These are phyloP conservation scores for Melieria crassipennis DNA, from an alignment of 2,888 invertebrate species.

Conservation along the genomic window DNA sequence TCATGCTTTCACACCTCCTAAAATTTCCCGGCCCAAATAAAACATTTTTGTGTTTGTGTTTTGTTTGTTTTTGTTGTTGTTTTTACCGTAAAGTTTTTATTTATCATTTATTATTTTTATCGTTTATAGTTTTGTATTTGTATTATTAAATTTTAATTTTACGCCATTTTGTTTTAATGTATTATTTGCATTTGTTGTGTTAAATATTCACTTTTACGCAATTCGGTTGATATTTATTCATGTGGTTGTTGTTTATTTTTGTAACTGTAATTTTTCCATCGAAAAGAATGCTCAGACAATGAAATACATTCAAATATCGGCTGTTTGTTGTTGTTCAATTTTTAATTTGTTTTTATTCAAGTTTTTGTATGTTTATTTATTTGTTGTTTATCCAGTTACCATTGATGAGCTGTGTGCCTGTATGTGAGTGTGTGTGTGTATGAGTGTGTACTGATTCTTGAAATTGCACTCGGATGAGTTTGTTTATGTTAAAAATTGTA, in stretches of 20 bases:
- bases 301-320: slow-evolving; percentile 25
- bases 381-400: neutral
- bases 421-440: slow-evolving; percentile 10
- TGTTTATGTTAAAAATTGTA: no score
- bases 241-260: slow-evolving; percentile 2
- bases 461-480: neutral
- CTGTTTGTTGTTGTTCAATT: slow-evolving; percentile 43
- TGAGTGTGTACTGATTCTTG: neutral
- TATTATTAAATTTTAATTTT: slow-evolving; percentile 11
- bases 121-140: slow-evolving; percentile 25
- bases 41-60: neutral
- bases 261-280: slow-evolving; percentile 27
- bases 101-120: slow-evolving; percentile 33
- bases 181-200: neutral
- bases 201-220: slow-evolving; percentile 7
- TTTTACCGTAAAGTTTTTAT: slow-evolving; percentile 37
- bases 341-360: slow-evolving; percentile 28
- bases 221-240: neutral
- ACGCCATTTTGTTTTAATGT: slow-evolving; percentile 8
- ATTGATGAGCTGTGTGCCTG: slow-evolving; percentile 1
- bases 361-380: slow-evolving; percentile 1
- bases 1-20: neutral
- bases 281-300: slow-evolving; percentile 32
- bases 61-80: slow-evolving; percentile 10
- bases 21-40: neutral